phyloP scores from a whole-genome alignment of 2,797 vertebrate genomes.

The Thripadectes ignobilis region DNA sequence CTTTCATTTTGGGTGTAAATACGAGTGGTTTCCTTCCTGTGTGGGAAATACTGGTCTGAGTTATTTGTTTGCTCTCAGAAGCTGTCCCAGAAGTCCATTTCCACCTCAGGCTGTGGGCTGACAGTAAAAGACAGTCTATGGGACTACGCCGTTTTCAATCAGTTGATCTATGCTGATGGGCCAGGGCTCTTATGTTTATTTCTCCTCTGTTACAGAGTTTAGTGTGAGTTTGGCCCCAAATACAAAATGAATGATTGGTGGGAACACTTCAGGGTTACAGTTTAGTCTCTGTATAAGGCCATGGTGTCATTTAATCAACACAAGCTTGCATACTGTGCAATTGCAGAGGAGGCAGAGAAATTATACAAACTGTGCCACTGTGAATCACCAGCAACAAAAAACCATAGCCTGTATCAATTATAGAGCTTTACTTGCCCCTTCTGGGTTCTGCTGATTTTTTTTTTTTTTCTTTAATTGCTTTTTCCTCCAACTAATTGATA shows the following conservation, averaged over 20 bases:
- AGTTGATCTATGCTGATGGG: not conserved
- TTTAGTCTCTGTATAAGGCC: not conserved
- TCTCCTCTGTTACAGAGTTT: not conserved
- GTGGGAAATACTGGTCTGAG: not conserved
- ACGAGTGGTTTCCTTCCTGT: not conserved
- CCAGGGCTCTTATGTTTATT: not conserved
- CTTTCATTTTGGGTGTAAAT: not conserved
- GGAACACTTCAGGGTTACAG: not conserved
- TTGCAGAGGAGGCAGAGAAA: not conserved
- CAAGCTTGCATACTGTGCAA: not conserved
- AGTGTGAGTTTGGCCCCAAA: not conserved
- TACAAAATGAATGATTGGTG: not conserved
- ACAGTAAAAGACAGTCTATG: not conserved
- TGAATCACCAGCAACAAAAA: not conserved
- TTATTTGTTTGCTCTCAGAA: not conserved
- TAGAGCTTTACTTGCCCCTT: not conserved
- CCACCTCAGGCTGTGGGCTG: not conserved
- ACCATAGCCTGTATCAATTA: not conserved
- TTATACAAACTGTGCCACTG: not conserved
- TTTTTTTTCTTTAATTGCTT: not conserved
- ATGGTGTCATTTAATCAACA: not conserved
- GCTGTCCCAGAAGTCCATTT: not conserved
- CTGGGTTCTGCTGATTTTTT: not conserved
- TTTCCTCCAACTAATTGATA: not conserved
- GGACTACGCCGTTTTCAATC: fast-evolving